Evolutionary conservation across 2,113 vertebrate species (phyloP).

Genomic region (Balaenoptera acutorostrata): DNA sequence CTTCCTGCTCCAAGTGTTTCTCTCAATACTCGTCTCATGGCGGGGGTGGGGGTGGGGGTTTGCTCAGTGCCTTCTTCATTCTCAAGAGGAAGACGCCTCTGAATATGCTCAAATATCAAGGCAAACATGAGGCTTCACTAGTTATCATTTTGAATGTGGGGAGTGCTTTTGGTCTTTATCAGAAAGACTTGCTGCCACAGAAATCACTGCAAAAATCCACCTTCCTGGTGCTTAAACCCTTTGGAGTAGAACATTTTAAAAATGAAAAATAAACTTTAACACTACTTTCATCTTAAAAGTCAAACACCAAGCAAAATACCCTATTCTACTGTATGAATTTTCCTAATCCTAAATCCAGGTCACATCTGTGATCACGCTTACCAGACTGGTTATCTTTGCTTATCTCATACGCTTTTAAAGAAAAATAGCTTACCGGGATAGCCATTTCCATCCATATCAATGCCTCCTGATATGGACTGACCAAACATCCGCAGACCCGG

Average conservation of each 20-base stretch:
- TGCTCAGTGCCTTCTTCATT: background rate
- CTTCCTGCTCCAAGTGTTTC: background rate
- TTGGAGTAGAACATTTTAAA: background rate
- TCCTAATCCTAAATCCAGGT: background rate
- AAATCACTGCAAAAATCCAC: background rate
- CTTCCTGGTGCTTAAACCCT: background rate
- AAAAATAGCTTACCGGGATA: slow-evolving; percentile 88
- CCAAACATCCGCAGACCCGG: slow-evolving; percentile 94
- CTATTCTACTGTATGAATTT: background rate
- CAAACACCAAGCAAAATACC: background rate
- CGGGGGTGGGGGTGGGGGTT: rapidly evolving
- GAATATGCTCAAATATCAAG: background rate
- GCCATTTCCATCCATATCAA: slow-evolving; percentile 98
- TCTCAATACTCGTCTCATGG: background rate
- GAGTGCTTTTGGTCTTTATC: background rate
- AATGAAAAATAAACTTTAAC: background rate
- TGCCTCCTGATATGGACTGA: slow-evolving; percentile 94
- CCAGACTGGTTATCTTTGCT: background rate
- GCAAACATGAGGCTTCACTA: background rate
- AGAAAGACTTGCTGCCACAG: background rate
- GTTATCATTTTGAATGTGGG: background rate
- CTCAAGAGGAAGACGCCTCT: background rate
- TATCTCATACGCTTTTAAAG: background rate
- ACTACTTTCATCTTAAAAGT: background rate
- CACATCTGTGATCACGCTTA: background rate